Evolutionary conservation across 2,888 invertebrate genomes (phyloP), one percentile per base, ranked within the genome.

Genomic region (Clunio marinus): DNA sequence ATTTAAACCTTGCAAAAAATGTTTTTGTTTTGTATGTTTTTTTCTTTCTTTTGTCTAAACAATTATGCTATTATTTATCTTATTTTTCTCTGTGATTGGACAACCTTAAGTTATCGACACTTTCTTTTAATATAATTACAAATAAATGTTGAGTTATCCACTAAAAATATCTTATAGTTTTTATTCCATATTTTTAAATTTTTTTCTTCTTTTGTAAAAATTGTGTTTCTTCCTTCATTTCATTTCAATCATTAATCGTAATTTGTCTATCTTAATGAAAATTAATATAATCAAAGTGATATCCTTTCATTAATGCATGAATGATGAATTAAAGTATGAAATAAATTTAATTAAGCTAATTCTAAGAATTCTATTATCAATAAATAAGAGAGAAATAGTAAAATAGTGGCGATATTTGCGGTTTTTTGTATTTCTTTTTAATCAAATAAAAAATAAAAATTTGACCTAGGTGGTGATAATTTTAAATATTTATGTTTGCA

Each of bases 101-200:
- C n/a, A n/a, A n/a, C n/a, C n/a, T n/a, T n/a, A n/a, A n/a, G n/a
- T n/a, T n/a, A n/a, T n/a, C n/a, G n/a, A n/a, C n/a, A n/a, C n/a
- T n/a, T n/a, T n/a, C n/a, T 5, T 41, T 41, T 32, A 32, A n/a
- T 41, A 41, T 15, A 41, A 41, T 41, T 41, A 41, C 41, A 41
- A 41, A n/a, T 41, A 41, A 41, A 15, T n/a, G 41, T n/a, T 10
- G 15, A 41, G 10, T 41, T 41, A 41, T 41, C 41, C 4, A 41
- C 41, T 41, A 41, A 41, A 41, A 41, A 41, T 41, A 41, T 41
- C 41, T n/a, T n/a, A n/a, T n/a, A n/a, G n/a, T n/a, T n/a, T n/a
- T n/a, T n/a, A 41, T 41, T 41, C 15, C 41, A 41, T n/a, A 15
- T 41, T 32, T 5, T 32, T 32, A 32, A 8, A 10, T 32, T 10